Percentiles rank a stretch among this genome's conserved stretches.
These are phyloP conservation scores for Tauraco erythrolophus DNA, from an alignment of 2,113 vertebrate genomes.

Conservation along the genomic window DNA sequence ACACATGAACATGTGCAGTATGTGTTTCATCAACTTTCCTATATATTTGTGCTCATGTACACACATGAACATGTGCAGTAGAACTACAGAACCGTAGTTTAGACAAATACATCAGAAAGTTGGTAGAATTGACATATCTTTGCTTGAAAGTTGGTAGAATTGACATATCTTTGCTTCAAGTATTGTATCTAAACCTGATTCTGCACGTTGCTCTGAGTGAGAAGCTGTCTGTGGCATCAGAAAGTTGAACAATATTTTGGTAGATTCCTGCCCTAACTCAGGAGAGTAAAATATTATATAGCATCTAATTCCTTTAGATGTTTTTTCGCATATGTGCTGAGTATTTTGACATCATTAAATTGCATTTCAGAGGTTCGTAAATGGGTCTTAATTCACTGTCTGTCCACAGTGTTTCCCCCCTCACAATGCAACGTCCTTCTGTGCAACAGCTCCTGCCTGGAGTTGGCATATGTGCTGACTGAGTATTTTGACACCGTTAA, in stretches of 20 bases:
- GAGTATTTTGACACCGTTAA: not conserved
- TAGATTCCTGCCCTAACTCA: not conserved
- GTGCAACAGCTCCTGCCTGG: not conserved
- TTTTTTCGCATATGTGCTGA: not conserved
- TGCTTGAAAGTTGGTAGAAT: too few relatives aligned
- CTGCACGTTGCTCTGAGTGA: not conserved
- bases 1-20: too few relatives aligned
- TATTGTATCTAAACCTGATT: not conserved
- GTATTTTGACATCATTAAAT: not conserved
- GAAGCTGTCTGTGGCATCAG: not conserved
- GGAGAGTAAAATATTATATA: not conserved
- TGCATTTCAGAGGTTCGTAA: not conserved
- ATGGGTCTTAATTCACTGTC: not conserved
- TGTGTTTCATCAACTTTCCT: not conserved
- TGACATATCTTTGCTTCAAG: not conserved
- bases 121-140: not conserved
- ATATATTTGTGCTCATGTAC: too few relatives aligned
- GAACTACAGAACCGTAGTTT: not conserved
- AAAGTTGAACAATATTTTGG: not conserved
- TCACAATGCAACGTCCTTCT: not conserved
- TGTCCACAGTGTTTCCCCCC: not conserved
- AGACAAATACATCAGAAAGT: not conserved
- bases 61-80: fast-evolving
- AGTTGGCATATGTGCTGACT: not conserved
- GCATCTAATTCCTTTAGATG: not conserved